Evolutionary conservation across 1,140 invertebrate species (phyloP), one percentile per base, ranked within the genome.

Genomic region (Penaeus indicus): DNA sequence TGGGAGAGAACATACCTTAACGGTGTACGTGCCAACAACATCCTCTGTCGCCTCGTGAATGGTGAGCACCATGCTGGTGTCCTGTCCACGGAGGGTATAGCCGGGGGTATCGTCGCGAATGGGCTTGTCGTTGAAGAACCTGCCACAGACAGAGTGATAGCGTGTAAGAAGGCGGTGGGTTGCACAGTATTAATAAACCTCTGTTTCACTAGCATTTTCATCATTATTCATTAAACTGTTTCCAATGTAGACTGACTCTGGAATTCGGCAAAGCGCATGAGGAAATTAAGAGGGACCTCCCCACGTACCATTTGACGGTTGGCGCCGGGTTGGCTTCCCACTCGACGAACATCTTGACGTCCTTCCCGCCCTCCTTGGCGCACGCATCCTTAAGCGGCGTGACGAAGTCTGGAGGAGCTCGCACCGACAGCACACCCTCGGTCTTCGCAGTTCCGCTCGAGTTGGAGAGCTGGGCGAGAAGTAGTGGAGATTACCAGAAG

Each of bases 371-470:
- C 91, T 96, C 96, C 90, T 94, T 94, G 63, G 95, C 95, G 82
- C 95, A 95, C 91, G 94, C 94, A 85, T 95, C 95, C 89, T 94
- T 93, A 11, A 98, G 92, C 0, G 95, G 95, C 61, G 94, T 94
- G 60, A 94, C 94, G 91, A 98, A 94, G 91, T 96, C 96, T 0
- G 97, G 97, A 90, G 95, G 95, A 64, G 96, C 94, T 47, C 96
- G 94, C 54, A 97, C 96, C 72, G 94, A 94, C 78, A 96, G 95
- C 47, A 95, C 95, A 5, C 88, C 88, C 60, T 91, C 88, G n/a
- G 79, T 88, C 61, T 63, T 64, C 0, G 75, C 90, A 22, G 42
- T 27, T 3, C 90, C 90, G 61, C 79, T 85, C 4, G 82, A 54
- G 81, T 91, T 91, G 27, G 42, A 84, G 21, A 91, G 72, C 90